A percentile compares a stretch with the other conserved stretches of the same genome.
Conservation (phyloP, 2,797 vertebrate genomes). For the Neosilurus mollespiculum region DNA sequence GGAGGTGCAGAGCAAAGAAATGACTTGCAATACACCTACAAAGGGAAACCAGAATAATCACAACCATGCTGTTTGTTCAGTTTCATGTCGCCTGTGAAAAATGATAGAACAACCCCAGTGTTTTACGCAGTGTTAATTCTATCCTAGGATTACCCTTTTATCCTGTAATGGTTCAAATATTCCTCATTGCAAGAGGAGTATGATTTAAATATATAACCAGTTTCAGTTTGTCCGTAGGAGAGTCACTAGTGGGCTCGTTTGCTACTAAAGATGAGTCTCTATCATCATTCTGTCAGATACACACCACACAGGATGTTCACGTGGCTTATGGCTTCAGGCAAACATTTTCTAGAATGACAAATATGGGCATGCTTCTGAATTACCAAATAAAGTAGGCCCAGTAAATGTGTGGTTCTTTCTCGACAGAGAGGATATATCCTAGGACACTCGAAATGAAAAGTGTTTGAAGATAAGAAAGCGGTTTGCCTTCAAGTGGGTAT, state of each 20-base stretch:
- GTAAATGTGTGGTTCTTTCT: slow-evolving; percentile 45
- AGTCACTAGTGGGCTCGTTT: slow-evolving; percentile 42
- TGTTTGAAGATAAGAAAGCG: slow-evolving; percentile 50
- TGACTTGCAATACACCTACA: slow-evolving; percentile 9
- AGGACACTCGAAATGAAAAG: slow-evolving; percentile 52
- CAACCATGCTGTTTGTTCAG: slow-evolving; percentile 14
- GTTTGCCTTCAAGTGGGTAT: slow-evolving; percentile 56
- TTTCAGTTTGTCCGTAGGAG: slow-evolving; percentile 22
- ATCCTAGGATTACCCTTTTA: too few species aligned
- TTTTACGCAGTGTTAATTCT: not conserved
- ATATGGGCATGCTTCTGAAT: slow-evolving; percentile 35
- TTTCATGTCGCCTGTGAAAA: not conserved
- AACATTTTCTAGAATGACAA: slow-evolving; percentile 38
- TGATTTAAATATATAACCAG: not conserved
- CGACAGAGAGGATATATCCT: slow-evolving; percentile 21
- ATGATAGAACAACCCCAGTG: not conserved
- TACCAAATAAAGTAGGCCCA: slow-evolving; percentile 14
- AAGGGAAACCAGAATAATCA: not conserved
- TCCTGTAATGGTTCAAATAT: not conserved
- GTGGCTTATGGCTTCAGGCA: slow-evolving; percentile 50
- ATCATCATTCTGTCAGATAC: slow-evolving; percentile 58
- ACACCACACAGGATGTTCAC: slow-evolving; percentile 40
- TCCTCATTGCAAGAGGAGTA: not conserved
- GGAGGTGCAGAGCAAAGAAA: slow-evolving; percentile 4
- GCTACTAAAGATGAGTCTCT: slow-evolving; percentile 33